Evolutionary conservation across 2,888 invertebrate species (phyloP), one percentile per base, ranked within the genome.

Genomic region (Masnerella sp.): DNA sequence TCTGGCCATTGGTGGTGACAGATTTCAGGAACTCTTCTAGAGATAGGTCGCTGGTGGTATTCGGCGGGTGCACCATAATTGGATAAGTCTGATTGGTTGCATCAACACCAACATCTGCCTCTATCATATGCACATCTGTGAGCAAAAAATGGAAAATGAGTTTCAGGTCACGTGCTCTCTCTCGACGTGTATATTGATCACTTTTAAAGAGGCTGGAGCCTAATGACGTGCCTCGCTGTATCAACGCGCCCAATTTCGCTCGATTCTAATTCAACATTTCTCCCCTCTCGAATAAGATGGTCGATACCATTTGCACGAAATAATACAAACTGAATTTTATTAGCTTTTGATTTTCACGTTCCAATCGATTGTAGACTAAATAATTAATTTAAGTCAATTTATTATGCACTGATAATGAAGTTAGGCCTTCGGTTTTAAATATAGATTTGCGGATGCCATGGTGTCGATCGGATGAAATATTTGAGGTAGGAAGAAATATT

Each of bases 21-120:
- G 17, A 11, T 8, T 88, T 85, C 8, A 97, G 87, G 89, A 96
- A 97, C 11, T 91, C 90, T 0, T 91, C 89, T 14, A 97, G 89
- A 0, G 93, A 91, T 30, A 97, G 89, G 87, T 96, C 94, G 0
- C 96, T 95, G 9, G 87, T 88, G 2, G 84, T 90, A 0, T 88
- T 88, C 0, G 96, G 96, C 0, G 96, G 95, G 88, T 96, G 96
- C 0, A 93, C 96, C 96, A 97, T 96, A 36, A 97, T 90, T 0
- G 96, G 96, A 5, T 89, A 82, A 4, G 1, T 79, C 84, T 40
- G 90, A 15, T 89, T n/a, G n/a, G n/a, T n/a, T n/a, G n/a, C 89
- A 22, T 90, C 95, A 52, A 95, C 80, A 5, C 93, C 90, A 20
- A 97, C 91, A 84, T 97, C 97, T 0, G 95, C 96, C 88, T 97